These are phyloP conservation scores for Callaeas wilsoni DNA, from an alignment of 2,113 vertebrate genomes.

Conservation along the genomic window DNA sequence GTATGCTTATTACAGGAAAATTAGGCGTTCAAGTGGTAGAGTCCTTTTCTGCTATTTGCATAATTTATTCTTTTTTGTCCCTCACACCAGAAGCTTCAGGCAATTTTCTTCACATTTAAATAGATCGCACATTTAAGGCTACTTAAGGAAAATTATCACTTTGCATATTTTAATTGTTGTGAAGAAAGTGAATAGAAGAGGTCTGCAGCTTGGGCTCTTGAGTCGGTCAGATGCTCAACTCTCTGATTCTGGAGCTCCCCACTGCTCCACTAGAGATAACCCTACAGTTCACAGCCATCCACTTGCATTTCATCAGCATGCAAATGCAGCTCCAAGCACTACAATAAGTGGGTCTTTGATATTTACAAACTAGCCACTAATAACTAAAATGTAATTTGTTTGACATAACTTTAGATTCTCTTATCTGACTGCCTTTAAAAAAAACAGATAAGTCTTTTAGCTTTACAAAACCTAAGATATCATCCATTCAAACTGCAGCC, in stretches of 20 bases:
- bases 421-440: slow-evolving; percentile 76
- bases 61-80: slow-evolving; percentile 98
- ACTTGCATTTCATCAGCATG: slow-evolving; percentile 99
- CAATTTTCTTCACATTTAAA: slow-evolving; percentile 99
- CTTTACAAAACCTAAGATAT: slow-evolving; percentile 65
- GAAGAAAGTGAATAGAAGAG: slow-evolving; percentile 99
- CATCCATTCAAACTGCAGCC: slow-evolving; percentile 44
- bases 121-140: slow-evolving; percentile 99
- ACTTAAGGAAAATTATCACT: slow-evolving; percentile 99
- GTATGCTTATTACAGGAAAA: slow-evolving; percentile 99
- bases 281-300: slow-evolving; percentile 93
- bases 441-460: slow-evolving; percentile 62
- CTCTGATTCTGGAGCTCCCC: slow-evolving; percentile 89
- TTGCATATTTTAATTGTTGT: slow-evolving; percentile 99
- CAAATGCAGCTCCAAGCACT: slow-evolving; percentile 91
- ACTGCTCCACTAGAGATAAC: slow-evolving; percentile 97
- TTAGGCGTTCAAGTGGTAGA: slow-evolving; percentile 99
- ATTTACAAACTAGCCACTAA: slow-evolving; percentile 99
- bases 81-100: slow-evolving; percentile 93
- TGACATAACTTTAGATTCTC: slow-evolving; percentile 91
- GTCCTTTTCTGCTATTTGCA: slow-evolving; percentile 98
- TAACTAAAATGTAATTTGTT: slow-evolving; percentile 94
- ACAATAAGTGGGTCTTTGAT: slow-evolving; percentile 95
- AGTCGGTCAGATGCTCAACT: slow-evolving; percentile 87
- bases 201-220: slow-evolving; percentile 97